Base-by-base conservation (phyloP, 2,113 vertebrate species). In the Eptatretus burgeri region DNA sequence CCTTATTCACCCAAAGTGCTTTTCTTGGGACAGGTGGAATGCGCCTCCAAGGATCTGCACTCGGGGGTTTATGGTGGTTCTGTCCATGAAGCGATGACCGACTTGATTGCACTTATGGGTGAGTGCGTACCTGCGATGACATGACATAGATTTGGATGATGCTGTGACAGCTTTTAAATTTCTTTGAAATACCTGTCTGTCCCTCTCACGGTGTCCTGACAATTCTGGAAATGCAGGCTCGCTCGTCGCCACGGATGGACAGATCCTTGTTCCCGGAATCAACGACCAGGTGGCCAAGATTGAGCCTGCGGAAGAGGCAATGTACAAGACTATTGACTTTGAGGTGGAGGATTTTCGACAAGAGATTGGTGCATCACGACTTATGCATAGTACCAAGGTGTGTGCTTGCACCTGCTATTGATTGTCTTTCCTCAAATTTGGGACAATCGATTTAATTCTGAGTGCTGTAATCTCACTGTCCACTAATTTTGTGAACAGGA, bases 21-120 rank as follows among this genome's bases (percentile, higher is more conserved):
- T 16, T 20, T 69, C 67, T 65, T 62, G 51, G 13, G 68, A 1
- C 69, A 74, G 88, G 76, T 95, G 71, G 75, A 80, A 56, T 80
- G 85, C 20, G 71, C 72, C 62, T 73, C 66, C 60, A 89, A 77
- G 69, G 91, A 98, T 69, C 81, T 98, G 13, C 91, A 98, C 68
- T 95, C 89, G 1, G 91, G 91, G 0, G 85, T 94, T 65, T 91
- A 93, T 51, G 89, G 91, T 2, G 91, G 91, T 4, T 91, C 87
- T 0, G 79, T 98, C 13, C 79, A 95, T 7, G 87, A 98, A 69
- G 87, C 87, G 64, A 93, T 98, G 91, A 83, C 80, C 0, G 89
- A 98, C 69, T 82, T 98, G 52, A 78, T 94, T 51, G 9, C 73
- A 51, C 71, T 98, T 14, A 83, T 98, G 87, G 82, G 91, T 76